Evolutionary conservation across 2,113 vertebrate species (phyloP), one percentile per base, ranked within the genome.

Genomic region (Ciconia maguari): DNA sequence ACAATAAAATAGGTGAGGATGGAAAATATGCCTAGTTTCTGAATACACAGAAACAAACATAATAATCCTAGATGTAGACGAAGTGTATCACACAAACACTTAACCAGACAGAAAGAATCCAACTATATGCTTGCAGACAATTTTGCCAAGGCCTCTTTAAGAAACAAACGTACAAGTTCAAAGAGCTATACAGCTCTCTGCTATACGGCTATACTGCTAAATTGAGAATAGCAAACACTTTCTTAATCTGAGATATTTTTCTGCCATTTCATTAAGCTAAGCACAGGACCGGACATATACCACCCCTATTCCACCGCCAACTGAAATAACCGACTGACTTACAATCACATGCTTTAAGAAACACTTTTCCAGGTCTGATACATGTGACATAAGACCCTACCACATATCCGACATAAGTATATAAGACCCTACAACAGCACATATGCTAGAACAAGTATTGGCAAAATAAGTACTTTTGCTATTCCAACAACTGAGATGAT

Each of bases 321-420:
- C 0, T 15, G 24, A 64, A 69, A 20, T 4, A 81, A 26, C 11
- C 5, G 1, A 10, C 41, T 54, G 19, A 61, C 36, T 51, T 4
- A 34, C 4, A 46, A 25, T 9, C 14, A 41, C 10, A 5, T 3
- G 32, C 57, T 65, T 51, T 13, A 70, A 34, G 60, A 78, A 77
- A 20, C 7, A 6, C 34, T 51, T 24, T 55, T 26, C 52, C 26
- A n/a, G 16, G 41, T 76, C 5, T 62, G 18, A 44, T 4, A 25
- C 0, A 0, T 4, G 3, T 3, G 81, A 60, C 0, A 0, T 14
- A 22, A 52, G 65, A 48, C 29, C 29, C 42, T 32, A 46, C 9
- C 52, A 81, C 6, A 69, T 0, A 1, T 2, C 81, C n/a, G 6
- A 22, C 5, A 32, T 8, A 32, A 0, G 0, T 4, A 55, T 1